Percentiles rank a stretch among this genome's conserved stretches.
Evolutionary conservation across 2,888 invertebrate genomes (phyloP).

Genomic region (Pheosia gnoma): DNA sequence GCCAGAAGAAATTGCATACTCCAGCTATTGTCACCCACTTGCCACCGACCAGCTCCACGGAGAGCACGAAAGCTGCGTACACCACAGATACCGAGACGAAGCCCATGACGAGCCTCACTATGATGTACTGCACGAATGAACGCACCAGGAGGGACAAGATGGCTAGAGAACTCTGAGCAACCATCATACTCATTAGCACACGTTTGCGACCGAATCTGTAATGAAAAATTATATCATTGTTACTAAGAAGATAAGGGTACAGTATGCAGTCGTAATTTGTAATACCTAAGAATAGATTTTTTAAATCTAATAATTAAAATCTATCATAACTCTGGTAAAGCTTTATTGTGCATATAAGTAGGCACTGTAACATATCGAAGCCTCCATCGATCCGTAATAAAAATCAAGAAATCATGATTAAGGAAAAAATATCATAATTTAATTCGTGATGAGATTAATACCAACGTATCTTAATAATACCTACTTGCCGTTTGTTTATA

Average conservation of each 20-base stretch:
- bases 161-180: slow-evolving; percentile 88
- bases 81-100: slow-evolving; percentile 92
- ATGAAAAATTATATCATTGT: slow-evolving; percentile 25
- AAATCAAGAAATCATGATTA: background rate
- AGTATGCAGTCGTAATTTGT: no score
- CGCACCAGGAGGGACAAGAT: slow-evolving; percentile 88
- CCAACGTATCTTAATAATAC: background rate
- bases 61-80: slow-evolving; percentile 91
- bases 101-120: slow-evolving; percentile 88
- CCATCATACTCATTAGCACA: slow-evolving; percentile 88
- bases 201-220: slow-evolving; percentile 89
- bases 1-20: slow-evolving; percentile 91
- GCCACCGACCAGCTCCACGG: slow-evolving; percentile 91
- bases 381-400: background rate
- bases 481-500: background rate
- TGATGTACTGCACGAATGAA: slow-evolving; percentile 88
- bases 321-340: no score
- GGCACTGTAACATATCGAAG: no score
- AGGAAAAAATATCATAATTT: background rate
- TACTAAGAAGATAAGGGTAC: no score
- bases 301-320: no score
- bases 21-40: slow-evolving; percentile 92
- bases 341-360: no score
- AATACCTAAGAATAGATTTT: no score
- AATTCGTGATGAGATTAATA: background rate